Percentiles rank a stretch among this genome's conserved stretches.
Conservation (phyloP, 2,797 vertebrate species). For the Poeciliopsis gracilis region DNA sequence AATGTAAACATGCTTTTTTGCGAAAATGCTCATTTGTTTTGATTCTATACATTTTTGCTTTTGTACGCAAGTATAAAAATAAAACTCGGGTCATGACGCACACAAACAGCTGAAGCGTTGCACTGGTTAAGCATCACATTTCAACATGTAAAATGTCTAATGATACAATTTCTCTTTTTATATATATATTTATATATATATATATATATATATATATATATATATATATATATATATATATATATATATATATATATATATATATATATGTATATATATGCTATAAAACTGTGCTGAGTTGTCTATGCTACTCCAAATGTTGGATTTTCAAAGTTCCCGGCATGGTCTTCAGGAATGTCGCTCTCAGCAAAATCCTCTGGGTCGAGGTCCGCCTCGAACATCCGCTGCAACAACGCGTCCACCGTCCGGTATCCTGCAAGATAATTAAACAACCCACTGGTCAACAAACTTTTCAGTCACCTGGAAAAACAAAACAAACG, state of each 20-base stretch:
- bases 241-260: too few species aligned
- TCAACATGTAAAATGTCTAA: slow-evolving; percentile 20
- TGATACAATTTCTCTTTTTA: slow-evolving; percentile 18
- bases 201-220: too few species aligned
- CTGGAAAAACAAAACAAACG: background rate
- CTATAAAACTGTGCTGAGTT: background rate
- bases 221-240: too few species aligned
- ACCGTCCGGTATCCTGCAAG: slow-evolving; percentile 88
- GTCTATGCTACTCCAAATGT: slow-evolving; percentile 63
- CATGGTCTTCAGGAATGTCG: slow-evolving; percentile 75
- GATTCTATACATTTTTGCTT: slow-evolving; percentile 16
- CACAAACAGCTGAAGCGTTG: background rate
- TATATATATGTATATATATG: too few species aligned
- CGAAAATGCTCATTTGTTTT: slow-evolving; percentile 38
- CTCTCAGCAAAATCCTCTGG: slow-evolving; percentile 83
- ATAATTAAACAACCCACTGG: slow-evolving; percentile 7
- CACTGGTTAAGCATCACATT: slow-evolving; percentile 15
- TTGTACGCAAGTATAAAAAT: slow-evolving; percentile 52
- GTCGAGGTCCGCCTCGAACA: slow-evolving; percentile 91
- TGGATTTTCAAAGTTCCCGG: slow-evolving; percentile 70
- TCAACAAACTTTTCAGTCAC: background rate
- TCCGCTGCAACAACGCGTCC: slow-evolving; percentile 89
- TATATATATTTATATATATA: too few species aligned
- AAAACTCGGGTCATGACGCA: slow-evolving; percentile 17
- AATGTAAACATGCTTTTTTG: slow-evolving; percentile 51